Evolutionary conservation across 2,888 invertebrate species (phyloP), one percentile per base, ranked within the genome.

Genomic region (Seira ritae): DNA sequence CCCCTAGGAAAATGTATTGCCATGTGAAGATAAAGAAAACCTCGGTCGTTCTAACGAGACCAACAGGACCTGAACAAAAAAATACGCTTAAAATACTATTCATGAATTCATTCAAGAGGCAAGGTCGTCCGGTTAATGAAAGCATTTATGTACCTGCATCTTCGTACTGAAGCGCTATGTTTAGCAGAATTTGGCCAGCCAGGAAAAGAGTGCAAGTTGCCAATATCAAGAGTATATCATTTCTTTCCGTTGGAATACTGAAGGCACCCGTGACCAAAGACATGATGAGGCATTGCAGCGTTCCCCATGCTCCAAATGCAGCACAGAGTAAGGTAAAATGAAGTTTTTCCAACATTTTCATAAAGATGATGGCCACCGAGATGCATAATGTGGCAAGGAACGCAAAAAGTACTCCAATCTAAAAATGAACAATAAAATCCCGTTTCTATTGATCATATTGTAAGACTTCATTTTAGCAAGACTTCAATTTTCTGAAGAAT

Each of bases 1-100:
- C 84, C 24, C 74, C 74, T 22, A 86, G 82, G 66, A 86, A 86
- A 1, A 86, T 15, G 17, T 80, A 84, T 50, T 86, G 86, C 86
- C 84, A 84, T n/a, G 82, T 20, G 67, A 86, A 86, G 0, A 76
- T 75, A 70, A 86, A 86, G 0, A 82, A 17, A 1, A 84, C 79
- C 77, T 86, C 86, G 20, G 72, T 70, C 0, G 82, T 80, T 69
- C 86, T 42, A 0, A 81, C n/a, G 0, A 86, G 22, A 15, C 74
- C 78, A 0, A 86, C 84, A 6, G 82, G 76, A 15, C 86, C 84
- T n/a, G n/a, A n/a, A n/a, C n/a, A n/a, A n/a, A n/a, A n/a, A n/a
- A n/a, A n/a, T n/a, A n/a, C n/a, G n/a, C n/a, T n/a, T n/a, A n/a
- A n/a, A n/a, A n/a, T n/a, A n/a, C n/a, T n/a, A n/a, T n/a, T n/a